Evolutionary conservation across 2,888 invertebrate genomes (phyloP).

Genomic region (Pseudococcus longispinus): DNA sequence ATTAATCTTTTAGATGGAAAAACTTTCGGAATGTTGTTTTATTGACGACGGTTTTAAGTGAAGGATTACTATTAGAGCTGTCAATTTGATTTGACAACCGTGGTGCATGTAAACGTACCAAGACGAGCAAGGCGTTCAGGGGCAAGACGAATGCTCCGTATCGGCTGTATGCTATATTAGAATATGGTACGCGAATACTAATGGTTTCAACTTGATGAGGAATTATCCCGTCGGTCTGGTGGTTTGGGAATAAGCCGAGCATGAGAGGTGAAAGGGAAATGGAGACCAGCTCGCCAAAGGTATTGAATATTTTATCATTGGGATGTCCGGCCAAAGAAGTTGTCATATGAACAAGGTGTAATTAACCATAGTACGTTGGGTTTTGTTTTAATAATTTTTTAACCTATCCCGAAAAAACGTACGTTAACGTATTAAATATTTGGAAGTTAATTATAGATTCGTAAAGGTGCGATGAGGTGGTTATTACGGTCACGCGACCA

Average conservation of each 20-base stretch:
- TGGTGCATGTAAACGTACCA: not conserved
- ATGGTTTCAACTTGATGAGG: not conserved
- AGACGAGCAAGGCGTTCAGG: not conserved
- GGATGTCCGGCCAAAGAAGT: not conserved
- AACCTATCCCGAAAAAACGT: no score
- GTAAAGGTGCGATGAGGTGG: not conserved
- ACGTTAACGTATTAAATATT: no score
- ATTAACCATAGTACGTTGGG: not conserved
- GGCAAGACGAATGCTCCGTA: not conserved
- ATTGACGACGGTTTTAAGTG: constrained; percentile 33
- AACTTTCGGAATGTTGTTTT: constrained; percentile 40
- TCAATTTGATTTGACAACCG: constrained; percentile 16
- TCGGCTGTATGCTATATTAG: not conserved
- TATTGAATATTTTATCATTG: not conserved
- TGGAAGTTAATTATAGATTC: not conserved
- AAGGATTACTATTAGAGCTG: constrained; percentile 32
- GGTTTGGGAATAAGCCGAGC: not conserved
- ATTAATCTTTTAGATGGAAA: constrained; percentile 42
- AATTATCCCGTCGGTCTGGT: not conserved
- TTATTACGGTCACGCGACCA: not conserved
- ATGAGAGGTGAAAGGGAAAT: not conserved
- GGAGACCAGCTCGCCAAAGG: not conserved
- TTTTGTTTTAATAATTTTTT: not conserved
- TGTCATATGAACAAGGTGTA: not conserved
- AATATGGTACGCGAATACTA: not conserved